Evolutionary conservation across 35 echinoderm and acorn worm genomes (phyloP), one percentile per base, ranked within the genome.

Genomic region (Ptychodera flava): DNA sequence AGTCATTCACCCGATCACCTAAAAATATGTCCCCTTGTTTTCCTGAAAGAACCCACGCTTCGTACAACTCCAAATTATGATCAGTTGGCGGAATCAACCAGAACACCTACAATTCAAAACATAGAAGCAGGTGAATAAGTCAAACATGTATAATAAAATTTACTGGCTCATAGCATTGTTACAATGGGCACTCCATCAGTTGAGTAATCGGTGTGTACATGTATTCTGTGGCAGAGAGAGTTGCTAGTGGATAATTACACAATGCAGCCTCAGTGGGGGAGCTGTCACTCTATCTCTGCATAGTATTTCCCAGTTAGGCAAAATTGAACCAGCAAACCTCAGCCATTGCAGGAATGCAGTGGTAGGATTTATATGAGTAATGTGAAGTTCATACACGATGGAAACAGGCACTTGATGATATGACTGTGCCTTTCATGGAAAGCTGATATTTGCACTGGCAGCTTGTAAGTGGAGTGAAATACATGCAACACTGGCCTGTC

Each of bases 21-120:
- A 99, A 88, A 35, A 99, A 99, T 75, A 92, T 94, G 53, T 99
- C 96, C 0, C 92, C 90, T 79, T 99, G 96, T 64, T 99, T 99
- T 28, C 96, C 93, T 28, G 96, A 99, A 32, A 99, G 77, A 35
- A 94, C 93, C 96, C 96, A 99, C 16, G 88, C 88, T 81, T 99
- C 93, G 64, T 94, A 99, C 33, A 90, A 87, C 34, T 94, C 85
- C 16, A 99, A 36, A 64, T 99, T 99, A 45, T 92, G 81, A 22
- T 99, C 93, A 0, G 92, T 93, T 28, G 96, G 95, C 0, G 96
- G 92, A 77, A 99, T 99, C 79, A 99, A 84, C 96, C 96, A 99
- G 84, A 99, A 94, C 33, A 94, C 84, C 89, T 94, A 81, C 0
- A 37, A 45, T 28, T 0, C 31, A 31, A 38, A 90, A 86, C n/a